A percentile compares a stretch with the other conserved stretches of the same genome.
Evolutionary conservation across 2,113 vertebrate genomes (phyloP).

Genomic region (Pollimyrus isidori): DNA sequence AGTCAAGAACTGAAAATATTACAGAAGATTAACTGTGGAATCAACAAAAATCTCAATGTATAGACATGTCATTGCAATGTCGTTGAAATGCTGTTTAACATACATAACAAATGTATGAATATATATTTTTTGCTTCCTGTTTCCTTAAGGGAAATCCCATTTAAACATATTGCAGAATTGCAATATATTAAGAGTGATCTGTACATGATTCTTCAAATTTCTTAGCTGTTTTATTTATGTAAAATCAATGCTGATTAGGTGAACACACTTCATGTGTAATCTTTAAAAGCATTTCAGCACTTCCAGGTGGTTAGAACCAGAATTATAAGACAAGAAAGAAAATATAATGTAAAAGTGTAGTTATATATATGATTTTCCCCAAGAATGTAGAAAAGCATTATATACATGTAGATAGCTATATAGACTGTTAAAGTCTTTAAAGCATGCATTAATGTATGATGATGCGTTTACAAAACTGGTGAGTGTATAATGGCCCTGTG

Average conservation of each 20-base stretch:
- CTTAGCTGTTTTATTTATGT: not conserved
- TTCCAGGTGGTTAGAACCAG: not conserved
- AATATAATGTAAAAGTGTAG: not conserved
- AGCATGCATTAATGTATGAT: conserved; percentile 37
- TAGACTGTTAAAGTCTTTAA: conserved; percentile 46
- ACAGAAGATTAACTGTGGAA: not conserved
- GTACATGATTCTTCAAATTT: conserved; percentile 11
- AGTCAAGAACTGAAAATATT: not conserved
- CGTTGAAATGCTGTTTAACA: conserved; percentile 3
- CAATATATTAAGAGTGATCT: conserved; percentile 5
- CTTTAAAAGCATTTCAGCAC: conserved; percentile 9
- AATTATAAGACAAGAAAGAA: not conserved
- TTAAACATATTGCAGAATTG: conserved; percentile 1
- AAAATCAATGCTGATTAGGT: conserved; percentile 15
- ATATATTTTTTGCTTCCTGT: not conserved
- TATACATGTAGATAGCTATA: conserved; percentile 54
- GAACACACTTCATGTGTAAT: not conserved
- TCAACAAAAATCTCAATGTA: not conserved
- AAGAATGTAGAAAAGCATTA: conserved; percentile 39
- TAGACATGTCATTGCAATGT: not conserved
- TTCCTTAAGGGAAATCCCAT: conserved; percentile 13
- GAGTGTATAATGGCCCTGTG: conserved; percentile 34
- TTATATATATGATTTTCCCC: not conserved
- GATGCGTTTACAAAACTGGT: conserved; percentile 20
- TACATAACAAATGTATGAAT: conserved; percentile 11